phyloP scores from a whole-genome alignment of 2,888 invertebrate species.

The Troides oblongomaculatus region DNA sequence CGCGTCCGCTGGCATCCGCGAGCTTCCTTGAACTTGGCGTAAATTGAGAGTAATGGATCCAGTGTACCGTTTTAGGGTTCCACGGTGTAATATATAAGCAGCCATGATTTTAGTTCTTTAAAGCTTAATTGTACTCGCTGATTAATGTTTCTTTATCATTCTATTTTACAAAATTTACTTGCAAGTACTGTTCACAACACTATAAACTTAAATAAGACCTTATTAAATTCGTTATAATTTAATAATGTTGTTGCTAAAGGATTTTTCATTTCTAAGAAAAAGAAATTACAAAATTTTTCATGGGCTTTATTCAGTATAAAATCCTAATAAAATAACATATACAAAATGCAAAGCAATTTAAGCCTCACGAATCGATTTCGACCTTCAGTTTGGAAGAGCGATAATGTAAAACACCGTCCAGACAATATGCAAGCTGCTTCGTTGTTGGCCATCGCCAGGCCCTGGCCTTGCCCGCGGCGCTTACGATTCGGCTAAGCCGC shows the following conservation, averaged over 20 bases:
- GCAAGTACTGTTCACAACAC: not conserved
- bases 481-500: slow-evolving; percentile 53
- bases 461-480: slow-evolving; percentile 1
- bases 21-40: slow-evolving; percentile 65
- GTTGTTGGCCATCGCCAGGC: not conserved
- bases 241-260: no score
- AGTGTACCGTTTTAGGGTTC: slow-evolving; percentile 61
- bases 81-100: slow-evolving; percentile 50
- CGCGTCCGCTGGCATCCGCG: slow-evolving; percentile 55
- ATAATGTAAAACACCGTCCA: no score
- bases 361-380: no score
- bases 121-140: not conserved
- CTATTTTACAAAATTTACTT: not conserved
- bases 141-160: not conserved
- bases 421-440: no score
- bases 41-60: slow-evolving; percentile 78
- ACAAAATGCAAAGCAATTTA: no score
- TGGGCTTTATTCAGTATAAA: no score
- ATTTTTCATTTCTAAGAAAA: no score
- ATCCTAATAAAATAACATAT: no score
- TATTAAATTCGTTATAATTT: no score
- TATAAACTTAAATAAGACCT: no score
- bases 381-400: no score
- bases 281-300: no score
- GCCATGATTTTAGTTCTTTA: slow-evolving; percentile 27